phyloP scores from a whole-genome alignment of 2,113 vertebrate genomes.

The Antechinus stuartii region DNA sequence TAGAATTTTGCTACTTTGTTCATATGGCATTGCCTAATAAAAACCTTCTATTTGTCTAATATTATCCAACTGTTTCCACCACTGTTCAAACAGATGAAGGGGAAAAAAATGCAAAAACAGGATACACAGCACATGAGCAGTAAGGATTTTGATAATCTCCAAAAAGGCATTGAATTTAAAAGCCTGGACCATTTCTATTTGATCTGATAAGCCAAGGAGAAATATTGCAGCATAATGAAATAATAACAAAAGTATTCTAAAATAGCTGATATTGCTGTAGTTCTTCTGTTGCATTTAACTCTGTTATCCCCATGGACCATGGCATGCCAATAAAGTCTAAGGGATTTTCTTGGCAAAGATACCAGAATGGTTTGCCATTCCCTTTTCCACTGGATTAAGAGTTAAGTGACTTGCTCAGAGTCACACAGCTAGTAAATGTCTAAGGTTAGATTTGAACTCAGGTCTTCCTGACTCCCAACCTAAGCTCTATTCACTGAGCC shows the following conservation, averaged over 20 bases:
- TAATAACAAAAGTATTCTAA: neutral
- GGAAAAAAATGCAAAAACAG: neutral
- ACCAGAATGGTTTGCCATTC: neutral
- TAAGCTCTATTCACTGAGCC: no score
- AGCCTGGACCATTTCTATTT: neutral
- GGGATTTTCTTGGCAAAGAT: neutral
- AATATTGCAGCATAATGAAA: neutral
- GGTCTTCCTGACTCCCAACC: no score
- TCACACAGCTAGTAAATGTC: neutral
- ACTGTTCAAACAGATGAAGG: neutral
- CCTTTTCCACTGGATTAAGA: neutral
- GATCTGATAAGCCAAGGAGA: neutral
- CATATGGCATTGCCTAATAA: constrained; percentile 27
- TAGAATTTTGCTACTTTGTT: neutral
- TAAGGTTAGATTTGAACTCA: neutral
- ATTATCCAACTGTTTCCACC: neutral
- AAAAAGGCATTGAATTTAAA: neutral
- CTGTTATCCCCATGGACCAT: neutral
- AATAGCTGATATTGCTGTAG: neutral
- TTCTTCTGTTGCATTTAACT: neutral
- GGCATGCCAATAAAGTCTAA: neutral
- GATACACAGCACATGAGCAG: neutral
- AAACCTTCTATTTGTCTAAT: neutral
- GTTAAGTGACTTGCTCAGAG: neutral
- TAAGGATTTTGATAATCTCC: neutral